Evolutionary conservation across 2,797 vertebrate genomes (phyloP), one percentile per base, ranked within the genome.

Genomic region (Loriculus beryllinus): DNA sequence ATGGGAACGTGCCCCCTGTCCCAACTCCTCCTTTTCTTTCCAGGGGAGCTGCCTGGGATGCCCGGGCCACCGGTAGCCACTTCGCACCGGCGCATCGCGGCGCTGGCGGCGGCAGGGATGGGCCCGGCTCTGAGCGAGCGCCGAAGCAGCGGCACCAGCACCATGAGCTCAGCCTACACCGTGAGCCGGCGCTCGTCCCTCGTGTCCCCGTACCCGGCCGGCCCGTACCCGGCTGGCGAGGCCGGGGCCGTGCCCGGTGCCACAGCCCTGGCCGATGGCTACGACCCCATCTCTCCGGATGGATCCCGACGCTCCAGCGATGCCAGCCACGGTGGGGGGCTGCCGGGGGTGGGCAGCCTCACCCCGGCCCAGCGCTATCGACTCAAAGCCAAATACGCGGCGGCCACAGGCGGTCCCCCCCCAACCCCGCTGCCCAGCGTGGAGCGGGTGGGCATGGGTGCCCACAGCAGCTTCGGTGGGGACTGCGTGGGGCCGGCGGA

Each of bases 161-260:
- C 98, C 18, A 77, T 99, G 35, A 99, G 99, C 96, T 99, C 99
- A 0, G 99, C 99, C 63, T 99, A 99, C 63, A 99, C 99, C 0
- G 99, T 99, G 77, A 99, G 99, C 97, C 98, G 99, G 2, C 98
- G 99, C 26, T 99, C 99, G 2, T 99, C 99, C 28, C 97, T 98
- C 96, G 98, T 98, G 39, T 99, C 98, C 10, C 99, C 99, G 3
- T 99, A 98, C 91, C 98, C 98, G 22, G 96, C 98, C 3, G 99
- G 98, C 42, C 98, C 98, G 0, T 98, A 98, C 7, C 98, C 98
- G 39, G 98, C 20, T 0, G 42, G 98, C 12, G 99, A 99, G 0
- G 96, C 98, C 7, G 98, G 97, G 7, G 95, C 96, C 2, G 81
- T 97, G 49, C 75, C 94, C 3, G 70, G 93, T 1, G 91, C 83